Evolutionary conservation across 30 jellyfish, hydroid and myxozoan genomes (phyloP).

Genomic region (Haliclystus octoradiatus): DNA sequence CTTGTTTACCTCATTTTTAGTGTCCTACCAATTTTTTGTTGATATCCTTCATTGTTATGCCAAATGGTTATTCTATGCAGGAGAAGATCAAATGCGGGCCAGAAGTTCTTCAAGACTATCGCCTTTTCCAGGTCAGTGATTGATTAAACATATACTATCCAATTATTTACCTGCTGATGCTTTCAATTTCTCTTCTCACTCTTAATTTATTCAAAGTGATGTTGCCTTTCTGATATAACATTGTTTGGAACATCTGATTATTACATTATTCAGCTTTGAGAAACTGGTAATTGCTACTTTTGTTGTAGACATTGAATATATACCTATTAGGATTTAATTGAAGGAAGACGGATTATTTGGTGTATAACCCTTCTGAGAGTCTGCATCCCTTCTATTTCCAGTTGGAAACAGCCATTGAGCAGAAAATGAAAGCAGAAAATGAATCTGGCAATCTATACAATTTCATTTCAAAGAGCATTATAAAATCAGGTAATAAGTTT

Average conservation of each 20-base stretch:
- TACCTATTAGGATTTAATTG: no score
- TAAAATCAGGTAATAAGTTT: no score
- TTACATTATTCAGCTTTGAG: no score
- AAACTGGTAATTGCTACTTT: no score
- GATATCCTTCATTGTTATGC: no score
- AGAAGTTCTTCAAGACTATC: constrained; percentile 58
- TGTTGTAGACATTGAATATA: no score
- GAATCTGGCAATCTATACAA: not conserved
- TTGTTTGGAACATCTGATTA: no score
- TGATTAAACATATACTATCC: not conserved
- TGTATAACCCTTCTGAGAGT: no score
- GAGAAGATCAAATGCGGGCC: constrained; percentile 79
- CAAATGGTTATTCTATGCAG: constrained; percentile 30
- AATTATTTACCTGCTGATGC: not conserved
- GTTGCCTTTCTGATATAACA: no score
- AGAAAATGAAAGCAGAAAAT: not conserved
- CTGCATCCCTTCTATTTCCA: no score
- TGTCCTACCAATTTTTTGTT: not conserved
- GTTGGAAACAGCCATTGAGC: not conserved
- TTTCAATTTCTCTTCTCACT: not conserved
- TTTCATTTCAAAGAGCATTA: not conserved
- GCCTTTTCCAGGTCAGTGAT: constrained; percentile 57
- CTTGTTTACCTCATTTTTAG: not conserved
- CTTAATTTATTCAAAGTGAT: no score
- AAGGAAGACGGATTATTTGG: no score